These are phyloP conservation scores for Drepanosiphum platanoidis DNA, from an alignment of 2,888 invertebrate species.

Conservation along the genomic window DNA sequence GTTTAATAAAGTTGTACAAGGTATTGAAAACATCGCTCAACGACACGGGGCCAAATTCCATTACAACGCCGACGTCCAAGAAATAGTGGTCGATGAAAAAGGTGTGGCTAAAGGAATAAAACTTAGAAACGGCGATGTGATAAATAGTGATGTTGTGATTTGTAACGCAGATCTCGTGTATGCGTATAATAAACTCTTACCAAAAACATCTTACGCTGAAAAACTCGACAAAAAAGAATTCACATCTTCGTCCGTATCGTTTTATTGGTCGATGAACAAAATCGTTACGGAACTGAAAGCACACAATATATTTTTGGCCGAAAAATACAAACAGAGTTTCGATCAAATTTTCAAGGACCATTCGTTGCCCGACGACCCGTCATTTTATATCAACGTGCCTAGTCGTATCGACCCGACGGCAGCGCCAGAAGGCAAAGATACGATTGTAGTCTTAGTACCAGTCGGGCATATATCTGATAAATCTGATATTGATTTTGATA, in stretches of 20 bases:
- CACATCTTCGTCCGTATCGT: constrained; percentile 51
- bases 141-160: constrained; percentile 42
- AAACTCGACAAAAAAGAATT: constrained; percentile 22
- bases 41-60: constrained; percentile 37
- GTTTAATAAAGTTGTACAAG: constrained; percentile 35
- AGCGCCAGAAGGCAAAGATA: constrained; percentile 46
- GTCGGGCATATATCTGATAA: constrained; percentile 29
- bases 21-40: constrained; percentile 35
- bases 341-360: constrained; percentile 47
- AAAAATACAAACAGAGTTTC: constrained; percentile 41
- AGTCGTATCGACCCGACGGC: constrained; percentile 48
- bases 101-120: constrained; percentile 46
- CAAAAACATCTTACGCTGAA: constrained; percentile 28
- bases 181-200: constrained; percentile 50
- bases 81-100: constrained; percentile 30
- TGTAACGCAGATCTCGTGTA: constrained; percentile 58
- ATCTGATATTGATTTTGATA: constrained; percentile 29
- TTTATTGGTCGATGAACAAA: constrained; percentile 39
- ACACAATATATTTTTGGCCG: constrained; percentile 49
- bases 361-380: constrained; percentile 41
- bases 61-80: constrained; percentile 29
- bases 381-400: constrained; percentile 51
- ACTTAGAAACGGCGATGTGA: constrained; percentile 2
- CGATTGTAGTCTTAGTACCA: constrained; percentile 36
- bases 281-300: constrained; percentile 2